Percentiles rank a stretch among this genome's conserved stretches.
phyloP scores from a whole-genome alignment of 2,797 vertebrate species.

The Pangasius larnaudii region DNA sequence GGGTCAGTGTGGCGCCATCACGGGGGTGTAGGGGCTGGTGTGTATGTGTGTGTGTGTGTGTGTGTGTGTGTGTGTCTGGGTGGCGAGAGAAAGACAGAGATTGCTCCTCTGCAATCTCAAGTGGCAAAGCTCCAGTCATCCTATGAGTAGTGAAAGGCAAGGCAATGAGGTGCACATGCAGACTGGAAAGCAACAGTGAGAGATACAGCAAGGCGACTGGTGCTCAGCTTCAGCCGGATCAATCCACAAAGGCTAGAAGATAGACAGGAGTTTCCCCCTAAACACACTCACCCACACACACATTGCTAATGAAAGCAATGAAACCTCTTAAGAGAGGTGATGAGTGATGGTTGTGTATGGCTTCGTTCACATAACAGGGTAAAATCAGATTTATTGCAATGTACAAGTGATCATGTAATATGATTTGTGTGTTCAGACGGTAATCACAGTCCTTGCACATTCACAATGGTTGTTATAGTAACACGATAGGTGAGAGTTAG shows the following conservation, averaged over 20 bases:
- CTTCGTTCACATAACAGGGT: not conserved
- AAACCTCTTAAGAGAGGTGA: not conserved
- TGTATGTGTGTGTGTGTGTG: constrained; percentile 33
- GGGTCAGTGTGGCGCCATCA: constrained; percentile 36
- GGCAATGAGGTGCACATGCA: not conserved
- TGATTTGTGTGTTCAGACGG: not conserved
- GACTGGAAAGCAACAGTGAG: not conserved
- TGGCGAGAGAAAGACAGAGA: constrained; percentile 39
- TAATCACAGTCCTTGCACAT: not conserved
- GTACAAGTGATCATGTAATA: not conserved
- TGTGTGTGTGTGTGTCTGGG: constrained; percentile 25
- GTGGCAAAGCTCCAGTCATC: constrained; percentile 46
- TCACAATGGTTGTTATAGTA: not conserved
- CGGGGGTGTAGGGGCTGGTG: not conserved
- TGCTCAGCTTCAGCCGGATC: not conserved
- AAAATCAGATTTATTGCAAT: not conserved
- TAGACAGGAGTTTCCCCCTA: not conserved
- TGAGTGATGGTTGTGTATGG: not conserved
- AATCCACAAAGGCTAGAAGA: not conserved
- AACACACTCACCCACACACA: not conserved
- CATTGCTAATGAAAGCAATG: not conserved
- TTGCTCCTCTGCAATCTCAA: constrained; percentile 56
- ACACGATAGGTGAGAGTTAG: not conserved
- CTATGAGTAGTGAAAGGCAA: not conserved
- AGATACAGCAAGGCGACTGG: not conserved